Base-by-base conservation (phyloP, 2,113 vertebrate genomes). In the Drymodes brunneopygia region DNA sequence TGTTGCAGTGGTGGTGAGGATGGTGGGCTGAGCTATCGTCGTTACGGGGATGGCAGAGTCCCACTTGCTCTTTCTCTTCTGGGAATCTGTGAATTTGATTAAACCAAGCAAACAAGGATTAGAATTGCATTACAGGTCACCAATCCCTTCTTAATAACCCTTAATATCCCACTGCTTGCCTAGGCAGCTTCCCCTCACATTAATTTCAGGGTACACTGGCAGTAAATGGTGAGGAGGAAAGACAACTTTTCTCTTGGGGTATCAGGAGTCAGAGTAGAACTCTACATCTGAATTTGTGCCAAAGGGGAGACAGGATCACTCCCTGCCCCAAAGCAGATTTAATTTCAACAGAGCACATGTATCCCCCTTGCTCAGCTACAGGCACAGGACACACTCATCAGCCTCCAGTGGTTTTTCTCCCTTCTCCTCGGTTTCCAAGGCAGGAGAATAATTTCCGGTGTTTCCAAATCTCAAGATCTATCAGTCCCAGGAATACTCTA, bases 1-100 rank as follows among this genome's bases (percentile, higher is more conserved):
- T 0, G 99, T 99, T 2, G 99, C 99, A 1, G 99, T 98, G 75
- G 99, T 99, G 74, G 99, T 99, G 96, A 99, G 98, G 96, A 99
- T 98, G 70, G 98, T 97, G 73, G 99, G 99, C 98, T 99, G 99
- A 24, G 99, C 98, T 94, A 99, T 96, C 6, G 99, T 99, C 0
- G 98, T 98, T 44, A 99, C 99, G 0, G 99, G 99, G 86, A 99
- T 99, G 9, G 99, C 99, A 0, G 99, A 99, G 97, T 99, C 99
- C 99, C 99, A 99, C 86, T 99, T 99, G 97, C 99, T 99, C 97
- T 99, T 99, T 95, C 99, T 99, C 98, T 99, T 99, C 92, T 99
- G 99, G 67, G 99, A 98, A 64, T 99, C 99, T 99, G 98, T 57
- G 70, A 28, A 71, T 86, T 81, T 11, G 47, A 95, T 87, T 18